Evolutionary conservation across 1,140 invertebrate genomes (phyloP).

Genomic region (Calephelis nemesis): DNA sequence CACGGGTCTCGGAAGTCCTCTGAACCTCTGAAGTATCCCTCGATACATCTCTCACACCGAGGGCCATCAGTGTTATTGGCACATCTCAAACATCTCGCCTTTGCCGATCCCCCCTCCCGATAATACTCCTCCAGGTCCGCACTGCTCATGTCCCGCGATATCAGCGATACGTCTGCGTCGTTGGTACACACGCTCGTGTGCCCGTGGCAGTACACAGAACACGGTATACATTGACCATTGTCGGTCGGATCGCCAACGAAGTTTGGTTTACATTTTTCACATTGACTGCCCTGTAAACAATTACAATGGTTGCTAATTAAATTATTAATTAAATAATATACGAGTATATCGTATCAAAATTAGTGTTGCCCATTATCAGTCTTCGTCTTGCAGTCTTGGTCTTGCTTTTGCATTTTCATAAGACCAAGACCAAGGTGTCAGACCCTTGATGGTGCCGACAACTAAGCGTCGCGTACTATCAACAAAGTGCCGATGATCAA

Average conservation of each 20-base stretch:
- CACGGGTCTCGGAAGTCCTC: conserved; percentile 88
- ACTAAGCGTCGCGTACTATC: too few relatives aligned
- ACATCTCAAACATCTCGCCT: conserved; percentile 92
- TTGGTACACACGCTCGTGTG: conserved; percentile 91
- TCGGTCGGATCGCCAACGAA: conserved; percentile 95
- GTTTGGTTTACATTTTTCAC: conserved; percentile 92
- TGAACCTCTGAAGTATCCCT: conserved; percentile 91
- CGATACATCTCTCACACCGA: conserved; percentile 91
- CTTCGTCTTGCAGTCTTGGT: too few relatives aligned
- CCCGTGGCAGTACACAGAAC: conserved; percentile 92
- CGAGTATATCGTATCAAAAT: too few relatives aligned
- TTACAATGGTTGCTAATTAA: neutral
- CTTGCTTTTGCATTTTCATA: too few relatives aligned
- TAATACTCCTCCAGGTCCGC: conserved; percentile 79
- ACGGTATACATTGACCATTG: conserved; percentile 92
- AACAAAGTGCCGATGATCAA: too few relatives aligned
- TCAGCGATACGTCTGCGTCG: conserved; percentile 63
- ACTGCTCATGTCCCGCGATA: conserved; percentile 80
- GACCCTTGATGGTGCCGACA: too few relatives aligned
- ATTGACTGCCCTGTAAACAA: conserved; percentile 83
- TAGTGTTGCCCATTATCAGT: too few relatives aligned
- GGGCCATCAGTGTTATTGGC: conserved; percentile 91
- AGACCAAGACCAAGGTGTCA: too few relatives aligned
- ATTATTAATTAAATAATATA: too few relatives aligned
- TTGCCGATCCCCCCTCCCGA: conserved; percentile 82